These are phyloP conservation scores for Microtus oregoni DNA, from an alignment of 2,113 vertebrate genomes.

Conservation along the genomic window DNA sequence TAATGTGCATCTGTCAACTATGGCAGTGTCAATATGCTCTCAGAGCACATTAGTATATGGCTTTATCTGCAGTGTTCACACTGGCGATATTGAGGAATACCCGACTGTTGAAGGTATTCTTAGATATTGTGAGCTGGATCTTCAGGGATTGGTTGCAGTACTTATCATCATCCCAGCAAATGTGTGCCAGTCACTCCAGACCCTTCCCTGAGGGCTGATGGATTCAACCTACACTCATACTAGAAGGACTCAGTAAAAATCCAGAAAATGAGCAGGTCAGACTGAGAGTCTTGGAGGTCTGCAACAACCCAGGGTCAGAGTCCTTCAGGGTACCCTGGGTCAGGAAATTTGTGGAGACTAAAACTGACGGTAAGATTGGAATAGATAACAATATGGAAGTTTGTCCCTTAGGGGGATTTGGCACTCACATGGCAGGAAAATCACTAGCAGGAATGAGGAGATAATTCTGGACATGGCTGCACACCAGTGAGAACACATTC, in stretches of 20 bases:
- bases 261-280: conserved; percentile 51
- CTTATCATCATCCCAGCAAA: neutral
- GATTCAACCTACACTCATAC: conserved; percentile 55
- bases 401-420: no score
- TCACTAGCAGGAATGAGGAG: neutral
- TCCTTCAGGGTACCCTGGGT: neutral
- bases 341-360: neutral
- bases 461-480: neutral
- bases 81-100: neutral
- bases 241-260: conserved; percentile 37
- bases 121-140: neutral
- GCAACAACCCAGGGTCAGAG: neutral
- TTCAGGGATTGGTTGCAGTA: neutral
- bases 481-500: neutral
- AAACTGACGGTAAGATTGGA: neutral
- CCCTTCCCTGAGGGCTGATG: no score
- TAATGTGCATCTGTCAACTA: neutral
- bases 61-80: neutral
- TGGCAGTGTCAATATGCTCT: neutral
- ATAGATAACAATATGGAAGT: neutral
- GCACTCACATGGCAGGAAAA: neutral
- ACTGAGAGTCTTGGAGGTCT: neutral
- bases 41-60: neutral
- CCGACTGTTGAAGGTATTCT: neutral
- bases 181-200: conserved; percentile 52